Conservation (phyloP, 92 coral and sea anemone species). For the Muricea muricata region DNA sequence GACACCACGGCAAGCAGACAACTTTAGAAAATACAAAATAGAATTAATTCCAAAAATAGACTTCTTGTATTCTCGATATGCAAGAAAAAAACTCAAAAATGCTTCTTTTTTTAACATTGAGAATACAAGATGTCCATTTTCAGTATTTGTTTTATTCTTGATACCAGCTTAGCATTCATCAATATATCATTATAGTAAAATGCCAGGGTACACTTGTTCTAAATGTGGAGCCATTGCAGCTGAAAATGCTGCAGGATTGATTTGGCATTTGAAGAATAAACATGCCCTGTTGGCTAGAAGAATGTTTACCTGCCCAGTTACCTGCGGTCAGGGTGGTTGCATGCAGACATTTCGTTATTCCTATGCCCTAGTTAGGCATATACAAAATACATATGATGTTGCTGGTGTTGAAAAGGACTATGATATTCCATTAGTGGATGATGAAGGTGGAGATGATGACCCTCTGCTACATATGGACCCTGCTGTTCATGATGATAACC, state of each 20-base stretch:
- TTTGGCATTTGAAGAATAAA: slow-evolving; percentile 23
- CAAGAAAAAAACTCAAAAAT: too few relatives aligned
- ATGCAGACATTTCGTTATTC: slow-evolving; percentile 30
- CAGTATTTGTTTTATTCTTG: too few relatives aligned
- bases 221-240: slow-evolving; percentile 14
- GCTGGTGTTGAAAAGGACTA: neutral
- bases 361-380: neutral
- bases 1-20: too few relatives aligned
- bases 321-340: slow-evolving; percentile 28
- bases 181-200: neutral
- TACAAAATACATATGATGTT: neutral
- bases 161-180: too few relatives aligned
- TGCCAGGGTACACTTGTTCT: slow-evolving; percentile 30
- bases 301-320: slow-evolving; percentile 10
- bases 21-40: too few relatives aligned
- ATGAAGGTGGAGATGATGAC: neutral
- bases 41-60: too few relatives aligned
- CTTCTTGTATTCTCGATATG: too few relatives aligned
- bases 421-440: neutral
- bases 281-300: neutral
- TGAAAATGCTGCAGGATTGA: slow-evolving; percentile 22
- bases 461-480: neutral
- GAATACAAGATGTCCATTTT: too few relatives aligned
- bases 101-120: too few relatives aligned
- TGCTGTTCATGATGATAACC: neutral